These are phyloP conservation scores for Octomys mimax DNA, from an alignment of 2,797 vertebrate species.

Conservation along the genomic window DNA sequence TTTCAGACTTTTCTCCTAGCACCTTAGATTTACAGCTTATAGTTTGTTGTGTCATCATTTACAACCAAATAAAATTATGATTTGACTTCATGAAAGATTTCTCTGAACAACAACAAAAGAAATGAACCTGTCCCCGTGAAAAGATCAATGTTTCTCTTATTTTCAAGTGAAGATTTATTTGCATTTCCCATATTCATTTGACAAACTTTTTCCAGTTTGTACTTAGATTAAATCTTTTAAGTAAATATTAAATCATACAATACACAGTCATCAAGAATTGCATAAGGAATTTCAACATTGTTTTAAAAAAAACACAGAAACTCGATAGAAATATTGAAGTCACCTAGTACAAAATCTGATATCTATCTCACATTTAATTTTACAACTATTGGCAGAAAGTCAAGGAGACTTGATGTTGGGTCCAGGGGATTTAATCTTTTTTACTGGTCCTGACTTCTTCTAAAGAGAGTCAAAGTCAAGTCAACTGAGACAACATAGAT, in stretches of 20 bases:
- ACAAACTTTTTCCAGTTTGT: constrained; percentile 33
- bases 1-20: not conserved
- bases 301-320: constrained; percentile 44
- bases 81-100: constrained; percentile 44
- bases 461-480: not conserved
- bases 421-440: not conserved
- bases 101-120: constrained; percentile 30
- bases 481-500: accelerated
- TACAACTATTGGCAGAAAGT: not conserved
- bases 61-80: constrained; percentile 62
- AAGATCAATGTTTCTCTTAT: constrained; percentile 64
- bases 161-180: constrained; percentile 72
- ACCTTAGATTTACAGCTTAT: constrained; percentile 5
- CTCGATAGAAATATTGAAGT: not conserved
- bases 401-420: not conserved
- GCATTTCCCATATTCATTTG: constrained; percentile 63
- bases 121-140: constrained; percentile 39
- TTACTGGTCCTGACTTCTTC: accelerated
- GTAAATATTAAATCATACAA: constrained; percentile 71
- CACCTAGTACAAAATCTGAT: not conserved
- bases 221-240: constrained; percentile 66
- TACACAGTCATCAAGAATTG: constrained; percentile 34
- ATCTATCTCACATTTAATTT: not conserved
- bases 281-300: constrained; percentile 28
- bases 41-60: constrained; percentile 35